Conservation (phyloP, 1,140 invertebrate genomes). For the Drosophila ercepeae region DNA sequence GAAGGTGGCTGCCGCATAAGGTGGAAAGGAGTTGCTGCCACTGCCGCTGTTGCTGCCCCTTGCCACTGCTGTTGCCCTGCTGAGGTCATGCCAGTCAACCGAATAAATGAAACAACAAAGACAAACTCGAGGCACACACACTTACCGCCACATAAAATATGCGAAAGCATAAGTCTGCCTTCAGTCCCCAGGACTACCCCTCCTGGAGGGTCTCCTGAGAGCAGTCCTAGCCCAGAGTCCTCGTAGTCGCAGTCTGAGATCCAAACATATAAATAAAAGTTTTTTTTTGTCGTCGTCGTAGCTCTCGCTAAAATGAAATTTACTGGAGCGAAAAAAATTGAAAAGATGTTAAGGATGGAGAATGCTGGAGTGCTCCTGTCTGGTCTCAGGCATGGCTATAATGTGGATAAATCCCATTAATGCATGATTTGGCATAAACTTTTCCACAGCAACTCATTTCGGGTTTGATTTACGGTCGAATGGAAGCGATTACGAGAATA, state of each 20-base stretch:
- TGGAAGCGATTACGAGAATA: constrained; percentile 1
- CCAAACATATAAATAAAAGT: constrained; percentile 68
- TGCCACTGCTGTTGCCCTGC: constrained; percentile 42
- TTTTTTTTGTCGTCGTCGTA: too few species aligned
- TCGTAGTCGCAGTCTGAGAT: constrained; percentile 22
- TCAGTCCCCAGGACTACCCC: background rate
- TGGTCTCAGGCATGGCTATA: constrained; percentile 26
- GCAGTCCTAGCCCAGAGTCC: constrained; percentile 32
- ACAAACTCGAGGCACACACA: constrained; percentile 32
- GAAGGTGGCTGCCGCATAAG: background rate
- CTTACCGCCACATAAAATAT: constrained; percentile 64
- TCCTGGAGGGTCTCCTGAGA: constrained; percentile 39
- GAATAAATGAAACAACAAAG: constrained; percentile 81
- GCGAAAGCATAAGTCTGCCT: constrained; percentile 65
- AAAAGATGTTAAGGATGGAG: background rate
- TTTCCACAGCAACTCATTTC: constrained; percentile 26
- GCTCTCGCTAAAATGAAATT: constrained; percentile 61
- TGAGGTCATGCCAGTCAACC: constrained; percentile 80
- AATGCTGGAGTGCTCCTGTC: constrained; percentile 12
- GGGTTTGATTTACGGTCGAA: constrained; percentile 21
- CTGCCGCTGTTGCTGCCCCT: too few species aligned
- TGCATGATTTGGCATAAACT: constrained; percentile 44
- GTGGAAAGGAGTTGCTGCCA: constrained; percentile 34
- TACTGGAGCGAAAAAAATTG: constrained; percentile 43
- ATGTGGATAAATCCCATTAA: constrained; percentile 45